Percentiles rank a stretch among this genome's conserved stretches.
Conservation (phyloP, 2,113 vertebrate genomes). For the Pyxicephalus adspersus region DNA sequence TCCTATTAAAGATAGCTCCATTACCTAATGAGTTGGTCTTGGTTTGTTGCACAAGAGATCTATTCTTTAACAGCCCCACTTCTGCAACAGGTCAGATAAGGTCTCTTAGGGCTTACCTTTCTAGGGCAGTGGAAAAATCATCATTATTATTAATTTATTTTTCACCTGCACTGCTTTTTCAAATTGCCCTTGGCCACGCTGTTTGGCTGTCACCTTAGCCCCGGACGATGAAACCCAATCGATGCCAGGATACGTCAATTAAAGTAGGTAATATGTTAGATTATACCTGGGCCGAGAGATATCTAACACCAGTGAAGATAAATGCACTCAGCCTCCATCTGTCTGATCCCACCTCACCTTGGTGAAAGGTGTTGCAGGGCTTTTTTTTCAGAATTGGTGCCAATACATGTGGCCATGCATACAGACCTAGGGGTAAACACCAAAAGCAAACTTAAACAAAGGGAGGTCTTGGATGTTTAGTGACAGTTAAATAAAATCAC, state of each 20-base stretch:
- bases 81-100: constrained; percentile 30
- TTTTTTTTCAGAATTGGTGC: background rate
- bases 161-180: constrained; percentile 22
- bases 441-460: background rate
- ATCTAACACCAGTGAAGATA: constrained; percentile 54
- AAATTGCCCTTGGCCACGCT: constrained; percentile 37
- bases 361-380: constrained; percentile 50
- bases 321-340: constrained; percentile 50
- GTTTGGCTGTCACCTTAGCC: constrained; percentile 49
- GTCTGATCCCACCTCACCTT: constrained; percentile 52
- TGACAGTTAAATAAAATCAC: too few relatives aligned
- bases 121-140: constrained; percentile 50
- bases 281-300: constrained; percentile 48
- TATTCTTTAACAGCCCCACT: constrained; percentile 42
- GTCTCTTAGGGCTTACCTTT: constrained; percentile 45
- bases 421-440: background rate
- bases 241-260: constrained; percentile 32
- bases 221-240: constrained; percentile 51
- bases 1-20: constrained; percentile 44
- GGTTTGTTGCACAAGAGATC: constrained; percentile 45
- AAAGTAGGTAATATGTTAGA: constrained; percentile 49
- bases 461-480: too few relatives aligned
- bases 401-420: background rate
- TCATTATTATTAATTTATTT: constrained; percentile 53
- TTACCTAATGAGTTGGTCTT: constrained; percentile 53